These are phyloP conservation scores for Spodoptera littoralis DNA, from an alignment of 2,888 invertebrate genomes.

Conservation along the genomic window DNA sequence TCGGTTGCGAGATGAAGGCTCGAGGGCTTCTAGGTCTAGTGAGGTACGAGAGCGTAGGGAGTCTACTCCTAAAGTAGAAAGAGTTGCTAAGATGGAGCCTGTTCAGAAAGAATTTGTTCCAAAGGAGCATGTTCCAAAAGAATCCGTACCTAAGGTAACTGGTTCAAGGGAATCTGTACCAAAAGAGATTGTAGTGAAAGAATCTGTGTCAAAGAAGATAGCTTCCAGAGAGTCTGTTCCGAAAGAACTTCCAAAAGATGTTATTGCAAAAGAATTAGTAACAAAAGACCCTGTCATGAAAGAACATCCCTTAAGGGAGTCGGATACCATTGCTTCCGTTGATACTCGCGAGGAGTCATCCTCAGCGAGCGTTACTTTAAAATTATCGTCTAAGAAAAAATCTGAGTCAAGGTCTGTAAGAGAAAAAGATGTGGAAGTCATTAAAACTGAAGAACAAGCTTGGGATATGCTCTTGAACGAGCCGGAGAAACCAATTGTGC, in stretches of 20 bases:
- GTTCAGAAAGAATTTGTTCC: conserved; percentile 18
- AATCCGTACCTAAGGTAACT: conserved; percentile 13
- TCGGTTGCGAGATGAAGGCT: conserved; percentile 34
- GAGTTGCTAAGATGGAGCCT: conserved; percentile 36
- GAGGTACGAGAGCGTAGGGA: conserved; percentile 36
- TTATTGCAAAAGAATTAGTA: conserved; percentile 11
- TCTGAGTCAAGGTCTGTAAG: conserved; percentile 46
- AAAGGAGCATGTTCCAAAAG: conserved; percentile 12
- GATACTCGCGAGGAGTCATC: conserved; percentile 26
- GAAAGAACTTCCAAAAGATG: conserved; percentile 16
- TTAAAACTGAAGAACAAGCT: conserved; percentile 82
- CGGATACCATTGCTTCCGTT: conserved; percentile 10
- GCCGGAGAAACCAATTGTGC: conserved; percentile 65
- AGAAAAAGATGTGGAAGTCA: conserved; percentile 56
- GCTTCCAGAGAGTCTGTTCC: conserved; percentile 15
- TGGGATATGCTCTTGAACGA: conserved; percentile 83
- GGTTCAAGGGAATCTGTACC: conserved; percentile 11
- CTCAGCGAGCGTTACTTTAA: conserved; percentile 44
- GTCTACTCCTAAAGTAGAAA: conserved; percentile 37
- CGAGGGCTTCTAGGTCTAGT: conserved; percentile 29
- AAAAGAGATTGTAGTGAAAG: conserved; percentile 20
- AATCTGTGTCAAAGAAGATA: conserved; percentile 10
- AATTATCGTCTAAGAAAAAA: conserved; percentile 56
- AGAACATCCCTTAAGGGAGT: conserved; percentile 22
- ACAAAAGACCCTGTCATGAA: conserved; percentile 23